Percentiles rank a stretch among this genome's conserved stretches.
phyloP scores from a whole-genome alignment of 2,797 vertebrate species.

The Gymnoscopelus microlampas region DNA sequence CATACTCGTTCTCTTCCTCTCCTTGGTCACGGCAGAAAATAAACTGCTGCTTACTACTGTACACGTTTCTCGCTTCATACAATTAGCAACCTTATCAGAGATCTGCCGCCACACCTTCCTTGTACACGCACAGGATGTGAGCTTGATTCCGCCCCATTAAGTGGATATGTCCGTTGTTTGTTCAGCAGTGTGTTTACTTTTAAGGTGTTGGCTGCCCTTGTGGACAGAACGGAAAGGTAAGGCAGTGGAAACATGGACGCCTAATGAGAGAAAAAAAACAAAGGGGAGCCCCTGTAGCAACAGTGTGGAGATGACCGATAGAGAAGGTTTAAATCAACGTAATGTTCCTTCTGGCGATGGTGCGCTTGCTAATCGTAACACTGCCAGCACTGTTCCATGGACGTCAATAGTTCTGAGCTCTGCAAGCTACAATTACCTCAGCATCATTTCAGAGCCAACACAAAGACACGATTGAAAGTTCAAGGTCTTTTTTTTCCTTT shows the following conservation, averaged over 20 bases:
- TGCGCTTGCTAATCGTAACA: constrained; percentile 60
- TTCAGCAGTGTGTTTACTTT: constrained; percentile 68
- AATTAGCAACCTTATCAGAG: constrained; percentile 51
- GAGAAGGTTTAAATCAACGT: constrained; percentile 72
- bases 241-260: constrained; percentile 55
- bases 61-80: constrained; percentile 1
- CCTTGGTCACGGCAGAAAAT: constrained; percentile 51
- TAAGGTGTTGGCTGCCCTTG: constrained; percentile 63
- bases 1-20: constrained; percentile 63
- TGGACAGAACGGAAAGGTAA: constrained; percentile 10
- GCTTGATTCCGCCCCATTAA: constrained; percentile 52
- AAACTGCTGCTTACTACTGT: not conserved
- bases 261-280: constrained; percentile 63
- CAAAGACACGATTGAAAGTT: constrained; percentile 49
- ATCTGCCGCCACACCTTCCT: constrained; percentile 48
- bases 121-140: constrained; percentile 50
- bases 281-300: constrained; percentile 49
- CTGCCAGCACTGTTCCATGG: constrained; percentile 52
- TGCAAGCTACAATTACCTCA: constrained; percentile 37
- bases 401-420: constrained; percentile 59
- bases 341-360: constrained; percentile 63
- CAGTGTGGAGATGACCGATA: constrained; percentile 62
- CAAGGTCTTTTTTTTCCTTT: constrained; percentile 8
- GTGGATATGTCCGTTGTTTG: constrained; percentile 62
- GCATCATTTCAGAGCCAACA: constrained; percentile 38